Conservation (phyloP, 2,888 invertebrate species). For the Spilosoma lubricipeda region DNA sequence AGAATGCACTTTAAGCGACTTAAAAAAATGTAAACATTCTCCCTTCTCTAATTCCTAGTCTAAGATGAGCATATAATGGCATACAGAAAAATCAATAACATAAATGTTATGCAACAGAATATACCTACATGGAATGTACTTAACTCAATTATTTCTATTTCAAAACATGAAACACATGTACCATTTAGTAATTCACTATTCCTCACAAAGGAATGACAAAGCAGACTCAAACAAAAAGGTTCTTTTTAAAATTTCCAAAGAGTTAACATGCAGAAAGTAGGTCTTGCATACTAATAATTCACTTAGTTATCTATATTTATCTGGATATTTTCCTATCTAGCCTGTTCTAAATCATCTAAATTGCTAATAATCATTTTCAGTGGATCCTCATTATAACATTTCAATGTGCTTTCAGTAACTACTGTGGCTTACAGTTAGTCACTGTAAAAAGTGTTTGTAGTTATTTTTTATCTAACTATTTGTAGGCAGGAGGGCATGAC, state of each 20-base stretch:
- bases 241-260: conserved; percentile 30
- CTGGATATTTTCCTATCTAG: conserved; percentile 28
- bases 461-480: conserved; percentile 82
- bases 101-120: neutral
- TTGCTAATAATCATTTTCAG: conserved; percentile 24
- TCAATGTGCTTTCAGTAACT: conserved; percentile 42
- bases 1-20: neutral
- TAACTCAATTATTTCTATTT: neutral
- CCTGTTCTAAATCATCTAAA: conserved; percentile 27
- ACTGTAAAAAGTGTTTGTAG: conserved; percentile 67
- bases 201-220: conserved; percentile 37
- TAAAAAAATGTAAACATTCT: neutral
- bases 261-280: conserved; percentile 48
- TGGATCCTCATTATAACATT: conserved; percentile 32
- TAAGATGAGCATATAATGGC: neutral
- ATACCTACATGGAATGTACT: neutral
- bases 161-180: neutral
- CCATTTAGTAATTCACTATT: conserved; percentile 15
- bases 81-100: neutral
- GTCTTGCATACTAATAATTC: conserved; percentile 52
- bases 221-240: conserved; percentile 30
- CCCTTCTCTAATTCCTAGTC: neutral
- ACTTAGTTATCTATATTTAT: conserved; percentile 32
- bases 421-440: conserved; percentile 61
- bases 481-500: conserved; percentile 81